phyloP scores from a whole-genome alignment of 2,797 vertebrate species.

The Pangasius macronema region DNA sequence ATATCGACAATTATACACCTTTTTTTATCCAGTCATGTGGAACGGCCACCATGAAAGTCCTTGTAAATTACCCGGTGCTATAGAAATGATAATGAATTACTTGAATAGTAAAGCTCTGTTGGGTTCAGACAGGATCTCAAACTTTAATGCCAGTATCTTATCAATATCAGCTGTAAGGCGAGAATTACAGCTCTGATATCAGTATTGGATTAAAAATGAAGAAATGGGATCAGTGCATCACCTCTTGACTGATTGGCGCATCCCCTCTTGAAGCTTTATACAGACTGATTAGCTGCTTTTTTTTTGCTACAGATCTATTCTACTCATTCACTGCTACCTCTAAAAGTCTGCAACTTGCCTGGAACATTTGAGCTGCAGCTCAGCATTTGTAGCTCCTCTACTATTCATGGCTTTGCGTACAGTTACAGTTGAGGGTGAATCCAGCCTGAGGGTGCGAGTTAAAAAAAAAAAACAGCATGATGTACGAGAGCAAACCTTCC shows the following conservation, averaged over 20 bases:
- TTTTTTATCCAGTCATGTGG: neutral
- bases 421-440: conserved; percentile 24
- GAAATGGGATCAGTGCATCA: conserved; percentile 12
- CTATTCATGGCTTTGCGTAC: conserved; percentile 32
- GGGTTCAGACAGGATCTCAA: neutral
- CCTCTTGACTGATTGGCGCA: conserved; percentile 9
- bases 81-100: neutral
- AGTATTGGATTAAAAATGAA: conserved; percentile 15
- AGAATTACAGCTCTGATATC: conserved; percentile 8
- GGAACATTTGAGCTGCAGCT: neutral
- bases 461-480: conserved; percentile 28
- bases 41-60: neutral
- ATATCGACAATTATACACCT: neutral
- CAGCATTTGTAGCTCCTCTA: conserved; percentile 10
- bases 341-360: conserved; percentile 22
- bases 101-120: neutral
- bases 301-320: conserved; percentile 27
- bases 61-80: neutral
- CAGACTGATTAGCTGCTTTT: conserved; percentile 17
- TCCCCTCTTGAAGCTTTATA: conserved; percentile 5
- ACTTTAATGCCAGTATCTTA: neutral
- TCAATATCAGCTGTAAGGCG: neutral
- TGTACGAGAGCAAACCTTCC: conserved; percentile 50
- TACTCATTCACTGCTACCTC: conserved; percentile 8
- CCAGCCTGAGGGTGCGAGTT: conserved; percentile 16